Evolutionary conservation across 2,888 invertebrate genomes (phyloP).

Genomic region (Muscina levida): DNA sequence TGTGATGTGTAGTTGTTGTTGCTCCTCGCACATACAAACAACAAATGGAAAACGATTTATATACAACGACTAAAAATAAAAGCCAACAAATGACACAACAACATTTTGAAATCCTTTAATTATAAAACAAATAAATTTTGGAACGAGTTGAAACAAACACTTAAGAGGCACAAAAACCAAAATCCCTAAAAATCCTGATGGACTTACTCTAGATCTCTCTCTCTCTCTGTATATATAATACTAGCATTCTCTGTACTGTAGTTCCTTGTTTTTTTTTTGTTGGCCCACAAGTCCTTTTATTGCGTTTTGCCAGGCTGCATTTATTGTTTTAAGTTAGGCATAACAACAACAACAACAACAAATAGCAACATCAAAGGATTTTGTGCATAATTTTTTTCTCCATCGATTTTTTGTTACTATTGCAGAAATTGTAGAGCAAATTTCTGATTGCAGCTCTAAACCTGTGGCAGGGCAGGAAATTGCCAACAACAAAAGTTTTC

Average conservation of each 20-base stretch:
- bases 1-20: constrained; percentile 19
- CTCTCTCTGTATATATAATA: constrained; percentile 24
- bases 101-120: constrained; percentile 25
- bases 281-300: constrained; percentile 59
- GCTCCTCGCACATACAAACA: no score
- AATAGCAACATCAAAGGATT: constrained; percentile 64
- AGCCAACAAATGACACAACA: constrained; percentile 33
- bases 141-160: background rate
- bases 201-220: constrained; percentile 22
- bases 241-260: background rate
- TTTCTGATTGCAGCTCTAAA: background rate
- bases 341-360: constrained; percentile 42
- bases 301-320: constrained; percentile 62
- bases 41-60: no score
- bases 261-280: background rate
- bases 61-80: constrained; percentile 3
- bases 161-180: no score
- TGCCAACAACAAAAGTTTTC: constrained; percentile 51
- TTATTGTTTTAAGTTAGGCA: constrained; percentile 54
- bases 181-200: background rate
- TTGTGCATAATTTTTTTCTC: constrained; percentile 38
- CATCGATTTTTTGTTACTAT: constrained; percentile 54
- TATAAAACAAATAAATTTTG: constrained; percentile 2
- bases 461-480: no score
- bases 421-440: background rate